Evolutionary conservation across 2,888 invertebrate species (phyloP).

Genomic region (Leucophora obtusa): DNA sequence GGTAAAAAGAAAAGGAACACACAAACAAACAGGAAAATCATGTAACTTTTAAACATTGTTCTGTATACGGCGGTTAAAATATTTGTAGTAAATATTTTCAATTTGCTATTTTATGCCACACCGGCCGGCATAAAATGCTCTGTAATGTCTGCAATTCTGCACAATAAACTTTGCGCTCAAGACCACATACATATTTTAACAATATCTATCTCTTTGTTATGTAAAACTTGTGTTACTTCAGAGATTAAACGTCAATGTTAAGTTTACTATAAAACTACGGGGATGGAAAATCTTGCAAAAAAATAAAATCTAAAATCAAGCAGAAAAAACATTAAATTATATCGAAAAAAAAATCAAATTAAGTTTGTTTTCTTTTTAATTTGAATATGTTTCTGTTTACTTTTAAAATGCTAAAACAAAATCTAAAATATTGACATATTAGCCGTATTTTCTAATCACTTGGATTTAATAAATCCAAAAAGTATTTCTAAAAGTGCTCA

Average conservation of each 20-base stretch:
- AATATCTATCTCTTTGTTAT: conserved; percentile 37
- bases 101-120: conserved; percentile 33
- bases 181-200: conserved; percentile 4
- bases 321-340: too few species aligned
- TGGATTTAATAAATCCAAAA: too few species aligned
- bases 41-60: background rate
- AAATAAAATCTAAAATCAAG: too few species aligned
- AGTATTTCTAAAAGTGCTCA: too few species aligned
- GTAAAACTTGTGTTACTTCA: conserved; percentile 33
- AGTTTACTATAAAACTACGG: conserved; percentile 41
- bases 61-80: background rate
- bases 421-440: too few species aligned
- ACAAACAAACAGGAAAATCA: background rate
- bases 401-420: too few species aligned
- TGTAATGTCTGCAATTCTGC: conserved; percentile 64
- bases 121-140: conserved; percentile 58
- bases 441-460: too few species aligned
- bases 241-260: conserved; percentile 52
- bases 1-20: conserved; percentile 22
- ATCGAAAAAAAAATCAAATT: too few species aligned
- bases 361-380: too few species aligned
- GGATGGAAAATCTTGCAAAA: conserved; percentile 5
- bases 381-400: too few species aligned
- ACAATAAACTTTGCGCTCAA: conserved; percentile 18
- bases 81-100: conserved; percentile 21